Evolutionary conservation across 2,888 invertebrate species (phyloP).

Genomic region (Pterostichus niger): DNA sequence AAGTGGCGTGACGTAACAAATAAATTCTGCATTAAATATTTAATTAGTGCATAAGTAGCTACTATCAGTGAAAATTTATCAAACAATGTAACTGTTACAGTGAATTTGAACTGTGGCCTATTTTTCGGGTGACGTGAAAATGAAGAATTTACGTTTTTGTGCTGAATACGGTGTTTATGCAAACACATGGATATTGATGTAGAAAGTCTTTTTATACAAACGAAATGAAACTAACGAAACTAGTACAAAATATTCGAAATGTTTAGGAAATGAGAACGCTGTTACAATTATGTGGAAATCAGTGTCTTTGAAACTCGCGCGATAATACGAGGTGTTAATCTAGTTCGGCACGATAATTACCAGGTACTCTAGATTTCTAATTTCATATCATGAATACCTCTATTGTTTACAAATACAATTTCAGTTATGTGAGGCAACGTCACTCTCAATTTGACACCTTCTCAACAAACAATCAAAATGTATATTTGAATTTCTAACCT

Average conservation of each 20-base stretch:
- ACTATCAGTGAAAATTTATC: slow-evolving; percentile 15
- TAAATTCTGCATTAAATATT: slow-evolving; percentile 27
- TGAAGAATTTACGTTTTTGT: slow-evolving; percentile 38
- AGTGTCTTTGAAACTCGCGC: slow-evolving; percentile 59
- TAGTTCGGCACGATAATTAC: slow-evolving; percentile 61
- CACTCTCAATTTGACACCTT: slow-evolving; percentile 33
- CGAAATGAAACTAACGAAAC: slow-evolving; percentile 33
- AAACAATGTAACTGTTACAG: no score
- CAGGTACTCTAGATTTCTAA: slow-evolving; percentile 58
- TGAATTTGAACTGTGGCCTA: slow-evolving; percentile 22
- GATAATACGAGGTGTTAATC: slow-evolving; percentile 58
- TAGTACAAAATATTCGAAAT: slow-evolving; percentile 57
- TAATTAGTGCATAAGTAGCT: slow-evolving; percentile 33
- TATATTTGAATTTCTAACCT: background rate
- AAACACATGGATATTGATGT: slow-evolving; percentile 30
- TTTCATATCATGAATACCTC: slow-evolving; percentile 57
- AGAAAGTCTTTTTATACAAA: slow-evolving; percentile 56
- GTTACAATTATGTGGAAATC: slow-evolving; percentile 63
- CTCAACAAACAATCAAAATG: slow-evolving; percentile 7
- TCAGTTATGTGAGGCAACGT: slow-evolving; percentile 19
- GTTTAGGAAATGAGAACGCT: slow-evolving; percentile 62
- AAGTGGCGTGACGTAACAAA: background rate
- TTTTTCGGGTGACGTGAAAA: slow-evolving; percentile 31
- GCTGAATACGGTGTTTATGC: slow-evolving; percentile 27
- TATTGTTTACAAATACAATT: slow-evolving; percentile 55